phyloP scores from a whole-genome alignment of 2,888 invertebrate genomes.

The Eupithecia inturbata region DNA sequence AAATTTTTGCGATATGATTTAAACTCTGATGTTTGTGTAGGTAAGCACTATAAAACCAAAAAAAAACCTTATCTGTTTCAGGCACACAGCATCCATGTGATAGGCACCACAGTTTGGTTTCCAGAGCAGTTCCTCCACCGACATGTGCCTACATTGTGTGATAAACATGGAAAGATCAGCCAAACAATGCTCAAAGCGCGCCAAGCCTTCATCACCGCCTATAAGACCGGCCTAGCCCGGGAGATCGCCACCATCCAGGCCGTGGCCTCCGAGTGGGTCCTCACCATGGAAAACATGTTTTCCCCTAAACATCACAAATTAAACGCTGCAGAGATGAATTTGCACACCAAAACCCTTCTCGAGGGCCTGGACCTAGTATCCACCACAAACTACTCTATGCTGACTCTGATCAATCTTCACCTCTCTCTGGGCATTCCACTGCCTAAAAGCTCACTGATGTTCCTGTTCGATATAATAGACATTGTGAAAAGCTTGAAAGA shows the following conservation, averaged over 20 bases:
- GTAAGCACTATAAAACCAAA: not conserved
- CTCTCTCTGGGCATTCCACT: constrained; percentile 89
- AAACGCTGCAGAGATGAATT: constrained; percentile 75
- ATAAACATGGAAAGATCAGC: constrained; percentile 76
- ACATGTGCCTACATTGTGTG: constrained; percentile 84
- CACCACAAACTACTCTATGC: constrained; percentile 82
- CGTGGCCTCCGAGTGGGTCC: constrained; percentile 69
- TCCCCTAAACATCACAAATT: constrained; percentile 66
- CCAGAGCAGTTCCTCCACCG: constrained; percentile 91
- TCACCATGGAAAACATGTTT: constrained; percentile 71
- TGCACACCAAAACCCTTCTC: constrained; percentile 70
- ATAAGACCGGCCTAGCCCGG: constrained; percentile 84
- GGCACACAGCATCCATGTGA: constrained; percentile 90
- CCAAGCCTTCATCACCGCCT: constrained; percentile 82
- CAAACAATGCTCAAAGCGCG: constrained; percentile 79
- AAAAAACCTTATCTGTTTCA: constrained; percentile 62
- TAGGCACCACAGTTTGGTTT: constrained; percentile 93
- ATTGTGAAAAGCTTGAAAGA: constrained; percentile 90
- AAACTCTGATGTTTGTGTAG: too few relatives aligned
- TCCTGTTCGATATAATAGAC: constrained; percentile 92
- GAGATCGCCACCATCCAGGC: constrained; percentile 82
- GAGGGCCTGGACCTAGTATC: constrained; percentile 88
- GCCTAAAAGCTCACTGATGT: constrained; percentile 88
- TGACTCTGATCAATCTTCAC: constrained; percentile 87
- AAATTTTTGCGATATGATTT: too few relatives aligned